Base-by-base conservation (phyloP, 1,140 invertebrate genomes). In the Luehdorfia chinensis region DNA sequence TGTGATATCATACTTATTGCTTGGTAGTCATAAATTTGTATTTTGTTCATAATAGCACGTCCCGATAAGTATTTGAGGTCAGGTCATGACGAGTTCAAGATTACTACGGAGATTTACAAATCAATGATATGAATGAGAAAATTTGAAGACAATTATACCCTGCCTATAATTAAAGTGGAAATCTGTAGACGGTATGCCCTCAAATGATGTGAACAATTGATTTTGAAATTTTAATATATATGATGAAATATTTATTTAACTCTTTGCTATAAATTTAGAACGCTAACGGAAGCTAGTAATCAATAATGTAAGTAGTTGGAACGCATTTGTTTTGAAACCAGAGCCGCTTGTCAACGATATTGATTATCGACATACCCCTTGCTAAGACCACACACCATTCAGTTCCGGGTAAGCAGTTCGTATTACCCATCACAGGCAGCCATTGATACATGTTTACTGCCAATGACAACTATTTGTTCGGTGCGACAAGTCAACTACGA, bases 311-410 rank as follows among this genome's bases (percentile, higher is more conserved):
- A 47, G 37, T 43, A n/a, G n/a, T n/a, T n/a, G n/a, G n/a, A n/a
- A n/a, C n/a, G n/a, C 16, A 33, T 45, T 51, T 59, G 53, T 64
- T 64, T 59, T 64, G 60, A 54, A 64, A 64, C 32, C 43, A 21
- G 44, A 61, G 47, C 50, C 7, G 28, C 15, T 13, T 53, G 54
- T 57, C 52, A 59, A 47, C 33, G 59, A 53, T 57, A 50, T 53
- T 31, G 32, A 6, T 28, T 14, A 46, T 12, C 8, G 4, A 14
- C 4, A 6, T 7, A 16, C 49, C 28, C 47, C 44, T 23, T 47
- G 23, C 11, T 27, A 28, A 43, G 53, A 60, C 53, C 58, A 60
- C 58, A 60, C n/a, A n/a, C n/a, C 58, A 52, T 52, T 43, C 43
- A 53, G 59, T 61, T 57, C 59, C 59, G 59, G 54, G 50, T 57